Evolutionary conservation across 2,797 vertebrate species (phyloP), one percentile per base, ranked within the genome.

Genomic region (Phrynocephalus forsythii): DNA sequence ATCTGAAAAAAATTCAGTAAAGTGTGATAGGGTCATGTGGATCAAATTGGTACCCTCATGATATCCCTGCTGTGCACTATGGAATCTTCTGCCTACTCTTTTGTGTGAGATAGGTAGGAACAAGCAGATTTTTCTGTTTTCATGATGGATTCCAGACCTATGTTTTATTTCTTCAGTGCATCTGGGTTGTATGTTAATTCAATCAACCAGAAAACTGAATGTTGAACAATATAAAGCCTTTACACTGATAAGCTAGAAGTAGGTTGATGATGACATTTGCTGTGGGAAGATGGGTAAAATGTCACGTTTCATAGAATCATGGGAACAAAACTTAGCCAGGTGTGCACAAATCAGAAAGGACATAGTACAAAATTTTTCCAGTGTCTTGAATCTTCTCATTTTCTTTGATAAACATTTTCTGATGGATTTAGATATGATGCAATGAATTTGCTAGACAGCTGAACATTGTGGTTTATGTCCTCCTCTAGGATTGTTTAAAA

Each of bases 401-500:
- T 33, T 86, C 9, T 72, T 89, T 63, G 44, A 82, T 38, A 26
- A 28, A 6, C 82, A 20, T 3, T 13, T 66, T 28, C 9, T 69
- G 15, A 80, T 85, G 66, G 79, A 72, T 52, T 28, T 77, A 5
- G 48, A 11, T 56, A 10, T 72, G 48, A 26, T 44, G 10, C 33
- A 44, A 3, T 50, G 69, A 15, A 33, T 73, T 84, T 63, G 26
- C 28, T 18, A 83, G 38, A 33, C 28, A 73, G 3, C 38, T 86
- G 44, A 68, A 20, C 24, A 67, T 4, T 71, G 13, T 76, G 5
- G 22, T 89, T 26, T 82, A 72, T 91, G 84, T 88, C 48, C 83
- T 63, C 18, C 84, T 95, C 79, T 95, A 99, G 98, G 98, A 98
- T 84, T 99, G 98, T 90, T 95, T 99, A 85, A 97, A 97, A 73